Evolutionary conservation across 2,888 invertebrate species (phyloP), one percentile per base, ranked within the genome.

Genomic region (Sturmia bella): DNA sequence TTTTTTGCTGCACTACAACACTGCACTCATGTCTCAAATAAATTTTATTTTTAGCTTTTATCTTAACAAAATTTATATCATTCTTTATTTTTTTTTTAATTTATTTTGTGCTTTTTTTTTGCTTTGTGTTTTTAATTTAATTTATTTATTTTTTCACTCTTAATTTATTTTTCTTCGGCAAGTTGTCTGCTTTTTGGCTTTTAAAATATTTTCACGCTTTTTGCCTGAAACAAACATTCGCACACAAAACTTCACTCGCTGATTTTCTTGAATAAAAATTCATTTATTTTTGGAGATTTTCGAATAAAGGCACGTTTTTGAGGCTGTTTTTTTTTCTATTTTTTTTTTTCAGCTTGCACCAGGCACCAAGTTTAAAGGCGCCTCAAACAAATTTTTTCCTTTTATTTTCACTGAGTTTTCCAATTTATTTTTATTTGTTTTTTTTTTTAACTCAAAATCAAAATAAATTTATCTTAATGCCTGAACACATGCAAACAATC

Each of bases 271-370:
- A 32, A 6, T 72, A 11, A 57, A 72, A 52, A 27, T 57, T 12
- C n/a, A 43, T 61, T 68, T 69, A 78, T 59, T 78, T 78, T 72
- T 50, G 70, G 48, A 78, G 21, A 32, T 66, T 73, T 81, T 75
- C 15, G 56, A 61, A 41, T 24, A 73, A 77, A 41, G 50, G 61
- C 77, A 81, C 68, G 77, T 81, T 76, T 68, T 72, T 43, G 11
- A 19, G 54, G 24, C 41, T 43, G 32, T 66, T 73, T 32, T 32
- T 32, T 32, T 32, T 32, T 1, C 32, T 17, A 61, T 73, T 32
- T 32, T 32, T 32, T 32, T 32, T 1, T 9, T 17, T 32, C 64
- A 15, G 13, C 48, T 41, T 45, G 21, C 45, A 19, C 54, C 3
- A 43, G 48, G 17, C 13, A n/a, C 17, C 27, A 32, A 50, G 43